Evolutionary conservation across 2,888 invertebrate genomes (phyloP), one percentile per base, ranked within the genome.

Genomic region (Caenorhabditis zanzibari): DNA sequence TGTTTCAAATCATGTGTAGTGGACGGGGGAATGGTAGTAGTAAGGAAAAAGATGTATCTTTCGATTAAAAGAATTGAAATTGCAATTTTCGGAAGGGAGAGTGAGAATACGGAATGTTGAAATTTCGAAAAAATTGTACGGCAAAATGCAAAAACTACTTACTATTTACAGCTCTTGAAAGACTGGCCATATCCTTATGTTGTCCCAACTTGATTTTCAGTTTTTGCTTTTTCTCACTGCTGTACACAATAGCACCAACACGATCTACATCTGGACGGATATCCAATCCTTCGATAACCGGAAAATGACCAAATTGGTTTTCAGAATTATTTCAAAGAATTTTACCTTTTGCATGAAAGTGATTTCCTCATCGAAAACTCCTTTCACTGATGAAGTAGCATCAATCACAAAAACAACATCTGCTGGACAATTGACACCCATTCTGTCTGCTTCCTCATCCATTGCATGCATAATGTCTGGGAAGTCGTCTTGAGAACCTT

Each of bases 261-360:
- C 68, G 83, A 56, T 86, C 86, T 10, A 75, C 64, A 5, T 44
- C 26, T 24, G 75, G 61, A 0, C 82, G 80, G 22, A 86, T 80
- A 38, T 83, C 81, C 5, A 86, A 74, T 44, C 86, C 86, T 63
- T 84, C 82, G 28, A 86, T 73, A 14, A 84, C 84, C 86, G 85
- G 32, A 58, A 80, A 56, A 19, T 5, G 12, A 14, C 10, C 10
- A 38, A 19, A 52, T 26, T 22, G 19, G n/a, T 71, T 7, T 35
- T 16, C 6, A 38, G 38, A 3, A n/a, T 49, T 44, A 16, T 28
- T 14, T 22, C 0, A 14, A 32, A 35, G 14, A 22, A 61, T n/a
- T 4, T 16, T 26, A 86, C 86, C 64, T 86, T 86, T 19, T 64
- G 56, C 10, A 86, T 32, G 28, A 61, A 86, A 0, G 44, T 59